A percentile compares a stretch with the other conserved stretches of the same genome.
Evolutionary conservation across 2,797 vertebrate genomes (phyloP).

Genomic region (Chrosomus eos): DNA sequence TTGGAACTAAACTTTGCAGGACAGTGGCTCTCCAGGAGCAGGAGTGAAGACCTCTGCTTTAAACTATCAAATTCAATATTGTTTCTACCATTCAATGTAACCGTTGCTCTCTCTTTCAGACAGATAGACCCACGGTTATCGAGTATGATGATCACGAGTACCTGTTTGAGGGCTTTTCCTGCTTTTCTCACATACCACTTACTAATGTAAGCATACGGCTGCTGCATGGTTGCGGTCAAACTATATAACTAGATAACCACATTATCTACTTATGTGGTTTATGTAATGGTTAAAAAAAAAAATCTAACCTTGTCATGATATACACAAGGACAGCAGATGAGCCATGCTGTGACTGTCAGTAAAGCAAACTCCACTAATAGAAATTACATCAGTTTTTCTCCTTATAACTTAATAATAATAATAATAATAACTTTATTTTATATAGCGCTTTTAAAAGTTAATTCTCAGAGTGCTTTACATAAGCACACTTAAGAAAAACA

Average conservation of each 20-base stretch:
- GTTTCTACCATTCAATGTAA: neutral
- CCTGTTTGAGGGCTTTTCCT: slow-evolving; percentile 98
- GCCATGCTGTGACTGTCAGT: neutral
- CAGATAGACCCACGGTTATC: slow-evolving; percentile 95
- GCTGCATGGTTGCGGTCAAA: neutral
- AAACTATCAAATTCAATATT: neutral
- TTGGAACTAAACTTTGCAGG: too few species aligned
- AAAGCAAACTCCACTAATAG: neutral
- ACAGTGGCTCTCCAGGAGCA: too few species aligned
- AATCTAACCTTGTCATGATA: neutral
- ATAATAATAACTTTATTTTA: too few species aligned
- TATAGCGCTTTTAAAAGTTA: too few species aligned
- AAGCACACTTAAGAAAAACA: too few species aligned
- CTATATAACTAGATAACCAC: neutral
- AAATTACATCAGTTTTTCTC: neutral
- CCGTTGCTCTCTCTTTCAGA: slow-evolving; percentile 74
- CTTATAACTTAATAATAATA: too few species aligned
- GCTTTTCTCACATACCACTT: slow-evolving; percentile 93
- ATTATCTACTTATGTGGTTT: neutral
- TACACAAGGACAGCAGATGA: neutral
- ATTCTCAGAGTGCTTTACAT: too few species aligned
- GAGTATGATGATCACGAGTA: slow-evolving; percentile 99
- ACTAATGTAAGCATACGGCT: slow-evolving; percentile 85
- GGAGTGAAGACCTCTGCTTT: too few species aligned
- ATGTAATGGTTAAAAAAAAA: neutral